Percentiles rank a stretch among this genome's conserved stretches.
Evolutionary conservation across 92 coral and sea anemone genomes (phyloP).

Genomic region (Paragorgia papillata): DNA sequence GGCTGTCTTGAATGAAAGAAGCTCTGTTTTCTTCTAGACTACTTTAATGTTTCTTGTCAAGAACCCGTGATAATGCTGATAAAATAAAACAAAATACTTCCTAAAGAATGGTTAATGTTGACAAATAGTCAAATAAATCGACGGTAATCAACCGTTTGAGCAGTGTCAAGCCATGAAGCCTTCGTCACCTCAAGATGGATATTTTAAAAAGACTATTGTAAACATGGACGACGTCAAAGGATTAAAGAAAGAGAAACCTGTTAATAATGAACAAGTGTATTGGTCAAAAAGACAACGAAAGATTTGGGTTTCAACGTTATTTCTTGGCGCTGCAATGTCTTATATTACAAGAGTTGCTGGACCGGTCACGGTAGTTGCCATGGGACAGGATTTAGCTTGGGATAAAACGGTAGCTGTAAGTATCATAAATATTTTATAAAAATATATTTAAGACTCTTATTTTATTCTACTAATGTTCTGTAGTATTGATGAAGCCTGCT

Average conservation of each 20-base stretch:
- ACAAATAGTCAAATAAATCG: too few relatives aligned
- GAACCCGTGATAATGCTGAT: too few relatives aligned
- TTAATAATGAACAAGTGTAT: slow-evolving; percentile 41
- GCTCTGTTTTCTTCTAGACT: too few relatives aligned
- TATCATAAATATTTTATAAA: background rate
- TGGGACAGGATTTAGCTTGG: slow-evolving; percentile 89
- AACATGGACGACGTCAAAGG: slow-evolving; percentile 49
- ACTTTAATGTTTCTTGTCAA: too few relatives aligned
- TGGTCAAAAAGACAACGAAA: slow-evolving; percentile 83
- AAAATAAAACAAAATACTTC: too few relatives aligned
- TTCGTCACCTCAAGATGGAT: background rate
- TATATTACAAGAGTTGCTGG: slow-evolving; percentile 88
- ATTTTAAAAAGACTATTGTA: background rate
- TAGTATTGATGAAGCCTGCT: background rate
- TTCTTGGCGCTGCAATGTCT: slow-evolving; percentile 77
- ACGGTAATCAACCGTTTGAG: too few relatives aligned
- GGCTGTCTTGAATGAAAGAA: too few relatives aligned
- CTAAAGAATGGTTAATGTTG: too few relatives aligned
- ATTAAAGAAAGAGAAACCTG: slow-evolving; percentile 24
- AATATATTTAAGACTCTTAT: background rate
- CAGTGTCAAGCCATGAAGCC: too few relatives aligned
- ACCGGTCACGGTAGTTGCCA: slow-evolving; percentile 87
- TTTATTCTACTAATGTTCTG: background rate
- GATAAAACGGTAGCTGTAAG: slow-evolving; percentile 93
- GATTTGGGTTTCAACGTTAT: slow-evolving; percentile 80